Percentiles rank a stretch among this genome's conserved stretches.
These are phyloP conservation scores for Nasonia giraulti DNA, from an alignment of 1,140 invertebrate genomes.

Conservation along the genomic window DNA sequence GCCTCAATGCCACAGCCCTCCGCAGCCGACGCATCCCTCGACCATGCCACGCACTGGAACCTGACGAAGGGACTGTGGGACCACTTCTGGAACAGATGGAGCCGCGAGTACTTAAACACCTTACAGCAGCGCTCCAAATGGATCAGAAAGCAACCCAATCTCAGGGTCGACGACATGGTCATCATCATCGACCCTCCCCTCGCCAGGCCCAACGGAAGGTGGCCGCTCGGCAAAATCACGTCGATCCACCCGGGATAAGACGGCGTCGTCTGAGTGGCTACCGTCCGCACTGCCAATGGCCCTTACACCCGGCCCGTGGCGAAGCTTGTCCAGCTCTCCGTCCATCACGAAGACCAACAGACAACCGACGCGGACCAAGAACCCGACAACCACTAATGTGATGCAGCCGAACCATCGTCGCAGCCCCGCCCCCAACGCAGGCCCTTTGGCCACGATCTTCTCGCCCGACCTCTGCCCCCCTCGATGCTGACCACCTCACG, in stretches of 20 bases:
- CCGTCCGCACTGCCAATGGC: neutral
- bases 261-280: neutral
- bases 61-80: neutral
- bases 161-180: neutral
- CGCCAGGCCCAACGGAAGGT: neutral
- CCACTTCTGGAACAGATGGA: conserved; percentile 10
- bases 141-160: neutral
- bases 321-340: neutral
- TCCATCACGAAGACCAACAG: neutral
- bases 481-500: neutral
- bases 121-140: conserved; percentile 11
- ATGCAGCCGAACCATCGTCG: too few relatives aligned
- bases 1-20: neutral
- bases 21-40: accelerated
- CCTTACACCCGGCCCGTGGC: neutral
- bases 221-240: neutral
- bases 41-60: neutral
- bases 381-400: too few relatives aligned
- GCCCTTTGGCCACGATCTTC: too few relatives aligned
- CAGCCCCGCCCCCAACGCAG: too few relatives aligned
- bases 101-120: conserved; percentile 1
- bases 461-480: too few relatives aligned
- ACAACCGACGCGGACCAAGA: neutral
- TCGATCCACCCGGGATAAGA: neutral
- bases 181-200: neutral